A percentile compares a stretch with the other conserved stretches of the same genome.
Conservation (phyloP, 2,113 vertebrate genomes). For the Petroica traversi region DNA sequence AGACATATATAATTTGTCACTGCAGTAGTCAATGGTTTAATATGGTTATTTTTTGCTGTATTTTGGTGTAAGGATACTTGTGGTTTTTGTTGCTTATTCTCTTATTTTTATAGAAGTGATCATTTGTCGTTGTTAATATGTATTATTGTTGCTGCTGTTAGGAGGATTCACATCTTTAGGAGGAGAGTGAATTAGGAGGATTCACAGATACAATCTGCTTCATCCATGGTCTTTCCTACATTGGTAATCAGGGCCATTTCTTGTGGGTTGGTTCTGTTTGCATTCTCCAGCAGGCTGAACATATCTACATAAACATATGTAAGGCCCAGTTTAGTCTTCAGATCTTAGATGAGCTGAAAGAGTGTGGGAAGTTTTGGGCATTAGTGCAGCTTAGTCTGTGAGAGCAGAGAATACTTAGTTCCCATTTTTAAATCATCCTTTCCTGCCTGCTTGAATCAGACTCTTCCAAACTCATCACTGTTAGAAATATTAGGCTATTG, state of each 20-base stretch:
- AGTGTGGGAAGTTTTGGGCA: not conserved
- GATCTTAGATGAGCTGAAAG: not conserved
- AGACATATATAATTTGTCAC: not conserved
- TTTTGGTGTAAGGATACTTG: not conserved
- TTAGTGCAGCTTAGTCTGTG: not conserved
- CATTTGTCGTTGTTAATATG: not conserved
- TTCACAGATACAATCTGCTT: not conserved
- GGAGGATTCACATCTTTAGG: not conserved
- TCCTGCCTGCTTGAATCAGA: not conserved
- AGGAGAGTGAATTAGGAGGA: not conserved
- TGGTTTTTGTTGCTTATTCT: not conserved
- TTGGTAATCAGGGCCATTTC: not conserved
- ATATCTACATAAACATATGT: not conserved
- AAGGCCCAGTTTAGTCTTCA: not conserved
- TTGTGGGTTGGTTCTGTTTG: not conserved
- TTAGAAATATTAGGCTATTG: slow-evolving; percentile 3
- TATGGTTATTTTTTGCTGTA: not conserved
- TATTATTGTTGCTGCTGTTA: not conserved
- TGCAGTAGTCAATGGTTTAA: not conserved
- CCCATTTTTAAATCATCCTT: not conserved
- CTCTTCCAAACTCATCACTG: not conserved
- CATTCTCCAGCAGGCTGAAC: not conserved
- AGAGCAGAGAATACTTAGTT: not conserved
- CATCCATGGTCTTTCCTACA: not conserved
- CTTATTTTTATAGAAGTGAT: not conserved